phyloP scores from a whole-genome alignment of 2,113 vertebrate species.

The Oncorhynchus clarkii region DNA sequence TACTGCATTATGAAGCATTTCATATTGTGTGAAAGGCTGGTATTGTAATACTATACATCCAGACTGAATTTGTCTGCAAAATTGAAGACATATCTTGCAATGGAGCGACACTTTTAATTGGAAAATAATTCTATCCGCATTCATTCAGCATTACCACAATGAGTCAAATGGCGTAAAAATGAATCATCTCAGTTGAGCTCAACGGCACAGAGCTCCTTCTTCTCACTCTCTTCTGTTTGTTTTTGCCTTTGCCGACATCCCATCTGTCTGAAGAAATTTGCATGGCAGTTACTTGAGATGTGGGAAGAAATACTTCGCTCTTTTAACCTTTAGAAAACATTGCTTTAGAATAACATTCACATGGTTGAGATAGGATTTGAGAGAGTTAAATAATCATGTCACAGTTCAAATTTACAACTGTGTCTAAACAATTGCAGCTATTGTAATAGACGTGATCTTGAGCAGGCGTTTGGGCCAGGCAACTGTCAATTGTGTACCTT shows the following conservation, averaged over 20 bases:
- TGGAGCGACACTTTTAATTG: too few relatives aligned
- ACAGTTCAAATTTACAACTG: not conserved
- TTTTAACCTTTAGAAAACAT: constrained; percentile 4
- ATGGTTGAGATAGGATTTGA: constrained; percentile 25
- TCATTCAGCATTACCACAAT: not conserved
- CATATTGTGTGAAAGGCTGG: too few relatives aligned
- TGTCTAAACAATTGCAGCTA: too few relatives aligned
- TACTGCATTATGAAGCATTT: too few relatives aligned
- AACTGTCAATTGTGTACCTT: not conserved
- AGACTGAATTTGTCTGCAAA: not conserved
- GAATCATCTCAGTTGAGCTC: not conserved
- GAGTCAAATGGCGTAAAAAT: not conserved
- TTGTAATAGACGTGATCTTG: too few relatives aligned
- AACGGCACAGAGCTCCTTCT: not conserved
- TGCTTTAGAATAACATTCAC: constrained; percentile 39
- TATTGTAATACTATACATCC: not conserved
- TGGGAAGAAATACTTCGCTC: constrained; percentile 12
- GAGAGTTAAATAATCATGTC: not conserved
- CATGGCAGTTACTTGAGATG: constrained; percentile 70
- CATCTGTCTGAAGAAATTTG: constrained; percentile 58
- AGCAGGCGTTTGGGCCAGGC: too few relatives aligned
- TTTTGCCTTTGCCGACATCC: constrained; percentile 30
- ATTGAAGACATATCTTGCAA: not conserved
- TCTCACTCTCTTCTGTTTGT: constrained; percentile 22
- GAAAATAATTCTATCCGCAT: not conserved